Percentiles rank a stretch among this genome's conserved stretches.
Conservation (phyloP, 2,888 invertebrate genomes). For the Megaustenia siamemsis region DNA sequence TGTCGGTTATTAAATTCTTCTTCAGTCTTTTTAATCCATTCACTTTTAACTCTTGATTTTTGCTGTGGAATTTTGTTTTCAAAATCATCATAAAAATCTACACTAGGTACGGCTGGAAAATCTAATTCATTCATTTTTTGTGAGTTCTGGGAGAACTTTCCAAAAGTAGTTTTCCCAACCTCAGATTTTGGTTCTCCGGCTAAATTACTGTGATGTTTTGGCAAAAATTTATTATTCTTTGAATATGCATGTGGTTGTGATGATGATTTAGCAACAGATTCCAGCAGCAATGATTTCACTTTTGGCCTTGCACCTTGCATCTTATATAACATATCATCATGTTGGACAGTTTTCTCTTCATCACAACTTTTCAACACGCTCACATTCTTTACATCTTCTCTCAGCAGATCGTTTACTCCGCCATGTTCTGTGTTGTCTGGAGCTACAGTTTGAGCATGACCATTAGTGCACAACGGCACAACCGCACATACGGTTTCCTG, state of each 20-base stretch:
- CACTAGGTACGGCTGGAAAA: conserved; percentile 3
- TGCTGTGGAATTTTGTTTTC: conserved; percentile 15
- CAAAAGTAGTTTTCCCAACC: neutral
- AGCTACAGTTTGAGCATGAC: neutral
- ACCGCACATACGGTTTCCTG: neutral
- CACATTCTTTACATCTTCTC: neutral
- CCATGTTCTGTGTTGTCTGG: neutral
- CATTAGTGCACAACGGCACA: neutral
- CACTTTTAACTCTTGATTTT: neutral
- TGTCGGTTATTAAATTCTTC: neutral
- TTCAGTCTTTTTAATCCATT: conserved; percentile 25
- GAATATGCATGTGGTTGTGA: neutral
- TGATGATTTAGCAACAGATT: neutral
- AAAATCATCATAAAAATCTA: conserved; percentile 21
- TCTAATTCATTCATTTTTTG: conserved; percentile 13
- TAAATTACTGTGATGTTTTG: neutral
- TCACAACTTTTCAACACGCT: neutral
- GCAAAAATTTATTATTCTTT: neutral
- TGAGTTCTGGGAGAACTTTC: neutral
- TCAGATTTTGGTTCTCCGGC: neutral
- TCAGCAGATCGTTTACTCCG: neutral
- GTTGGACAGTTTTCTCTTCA: neutral
- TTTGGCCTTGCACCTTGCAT: conserved; percentile 48
- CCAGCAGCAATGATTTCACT: neutral
- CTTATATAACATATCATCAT: neutral